Evolutionary conservation across 2,113 vertebrate genomes (phyloP), one percentile per base, ranked within the genome.

Genomic region (Anoplopoma fimbria): DNA sequence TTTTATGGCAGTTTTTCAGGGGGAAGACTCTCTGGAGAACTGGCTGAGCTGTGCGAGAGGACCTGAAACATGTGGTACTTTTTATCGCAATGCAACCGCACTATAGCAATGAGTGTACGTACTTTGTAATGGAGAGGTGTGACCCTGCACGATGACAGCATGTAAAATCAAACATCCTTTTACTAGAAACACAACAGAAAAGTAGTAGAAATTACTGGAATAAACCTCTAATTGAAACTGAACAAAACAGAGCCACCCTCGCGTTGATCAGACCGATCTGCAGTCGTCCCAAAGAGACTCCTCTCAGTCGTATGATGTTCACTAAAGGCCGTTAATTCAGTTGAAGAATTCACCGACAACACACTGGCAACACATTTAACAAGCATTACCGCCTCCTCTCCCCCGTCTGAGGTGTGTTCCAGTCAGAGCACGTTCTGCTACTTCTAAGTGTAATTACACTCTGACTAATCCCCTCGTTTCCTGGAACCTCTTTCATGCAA

Each of bases 401-500:
- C 64, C 15, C 71, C 17, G 27, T 87, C 82, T 79, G 81, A 88
- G 81, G 82, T 87, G 86, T 23, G 82, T 78, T 87, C 74, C 76
- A 91, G 77, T 79, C 88, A 4, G 61, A 10, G 12, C 76, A 86
- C 77, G 81, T 86, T 78, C 45, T 49, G 69, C 82, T 76, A 57
- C 81, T 82, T 89, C 81, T 86, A 75, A 86, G 77, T 89, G 85
- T 91, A 90, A 90, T 92, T 89, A 90, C 86, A 86, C 90, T 90
- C 80, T 27, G 70, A 79, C 88, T 93, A 92, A 93, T 92, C 90
- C 85, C 72, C 61, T 65, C 71, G 92, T 90, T 91, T 90, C 87
- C 84, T 80, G 78, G 81, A 89, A 86, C 80, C 84, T 88, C 86
- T 91, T 91, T 89, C 86, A 89, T 84, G 91, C 81, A 86, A 81